Evolutionary conservation across 1,140 invertebrate genomes (phyloP), one percentile per base, ranked within the genome.

Genomic region (Colletes latitarsis): DNA sequence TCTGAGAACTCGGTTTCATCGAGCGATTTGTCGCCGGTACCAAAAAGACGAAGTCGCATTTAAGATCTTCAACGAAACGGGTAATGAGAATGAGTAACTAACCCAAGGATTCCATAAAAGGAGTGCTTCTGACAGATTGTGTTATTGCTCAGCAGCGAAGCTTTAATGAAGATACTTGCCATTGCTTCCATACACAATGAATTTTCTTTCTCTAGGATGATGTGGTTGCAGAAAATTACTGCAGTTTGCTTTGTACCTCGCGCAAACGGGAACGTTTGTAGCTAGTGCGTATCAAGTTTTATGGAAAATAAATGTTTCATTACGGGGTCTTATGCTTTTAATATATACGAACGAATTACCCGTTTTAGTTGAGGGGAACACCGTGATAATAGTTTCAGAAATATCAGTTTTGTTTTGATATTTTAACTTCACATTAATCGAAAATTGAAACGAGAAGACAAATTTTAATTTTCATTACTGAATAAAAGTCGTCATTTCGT

Each of bases 41-140:
- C 49, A 43, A 55, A 17, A 41, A 43, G 30, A 19, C 4, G 60
- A 14, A 19, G 12, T 1, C 63, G 6, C 15, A 0, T 58, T 60
- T 12, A 49, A 52, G 46, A 19, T 73, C n/a, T 39, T 53, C 57
- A 6, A 53, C 53, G 75, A 63, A 63, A 70, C 19, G 55, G 39
- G 60, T 63, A 55, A 63, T 30, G 57, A 78, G 68, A 78, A 77
- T 62, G 17, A 8, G 19, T 53, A 43, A 68, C 14, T 15, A 2
- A 17, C 53, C 8, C 4, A 21, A 9, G 63, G 1, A 10, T n/a
- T 14, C 17, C 62, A 52, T 75, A 43, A 80, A 80, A 67, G 62
- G 63, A 64, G 71, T 67, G 77, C 21, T 75, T 41, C 46, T 67
- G 77, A 80, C 77, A 80, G 71, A 64, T 80, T 41, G 12, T 14